phyloP scores from a whole-genome alignment of 35 echinoderm and acorn worm species.

The Anneissia japonica region DNA sequence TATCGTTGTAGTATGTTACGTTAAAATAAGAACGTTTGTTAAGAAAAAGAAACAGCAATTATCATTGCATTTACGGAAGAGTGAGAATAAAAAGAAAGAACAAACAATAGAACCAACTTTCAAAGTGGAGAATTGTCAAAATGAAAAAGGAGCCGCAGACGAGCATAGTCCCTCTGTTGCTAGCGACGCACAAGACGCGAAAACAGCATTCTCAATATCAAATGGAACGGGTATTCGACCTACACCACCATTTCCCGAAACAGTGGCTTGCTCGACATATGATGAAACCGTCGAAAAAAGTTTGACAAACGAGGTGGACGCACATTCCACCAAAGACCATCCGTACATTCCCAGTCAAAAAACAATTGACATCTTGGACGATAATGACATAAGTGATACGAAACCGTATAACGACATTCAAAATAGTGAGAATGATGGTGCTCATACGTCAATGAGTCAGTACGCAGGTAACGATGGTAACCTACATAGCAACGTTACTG shows the following conservation, averaged over 20 bases:
- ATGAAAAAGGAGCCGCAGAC: neutral
- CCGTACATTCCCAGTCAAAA: neutral
- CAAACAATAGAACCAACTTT: neutral
- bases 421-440: too few species aligned
- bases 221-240: neutral
- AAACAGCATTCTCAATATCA: neutral
- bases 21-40: constrained; percentile 9
- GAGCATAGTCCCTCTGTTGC: neutral
- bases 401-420: too few species aligned
- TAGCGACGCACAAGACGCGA: neutral
- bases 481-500: too few species aligned
- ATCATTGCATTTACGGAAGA: neutral
- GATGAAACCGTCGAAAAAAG: too few species aligned
- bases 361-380: neutral
- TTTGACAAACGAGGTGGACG: too few species aligned
- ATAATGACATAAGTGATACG: neutral
- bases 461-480: too few species aligned
- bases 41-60: neutral
- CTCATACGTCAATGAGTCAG: too few species aligned
- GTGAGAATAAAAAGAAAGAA: neutral
- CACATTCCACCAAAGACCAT: neutral
- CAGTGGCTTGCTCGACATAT: too few species aligned
- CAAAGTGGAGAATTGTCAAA: too few species aligned
- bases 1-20: constrained; percentile 12
- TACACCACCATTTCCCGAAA: too few species aligned